Conservation (phyloP, 2,113 vertebrate species). For the Penelope pileata region DNA sequence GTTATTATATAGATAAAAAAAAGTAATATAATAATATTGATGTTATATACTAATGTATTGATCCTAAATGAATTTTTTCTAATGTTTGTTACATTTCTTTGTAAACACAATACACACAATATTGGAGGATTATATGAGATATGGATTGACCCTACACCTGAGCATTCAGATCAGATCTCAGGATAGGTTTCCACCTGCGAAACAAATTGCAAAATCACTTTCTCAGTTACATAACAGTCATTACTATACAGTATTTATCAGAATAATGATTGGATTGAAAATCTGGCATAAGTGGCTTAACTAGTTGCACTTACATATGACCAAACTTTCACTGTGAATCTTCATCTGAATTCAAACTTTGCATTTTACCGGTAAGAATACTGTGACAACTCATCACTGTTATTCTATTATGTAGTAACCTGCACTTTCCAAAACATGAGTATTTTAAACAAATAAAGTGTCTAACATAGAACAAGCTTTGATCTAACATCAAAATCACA, state of each 20-base stretch:
- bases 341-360: neutral
- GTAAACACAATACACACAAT: neutral
- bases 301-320: neutral
- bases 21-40: neutral
- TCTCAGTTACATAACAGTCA: neutral
- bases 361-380: neutral
- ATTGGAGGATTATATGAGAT: accelerated
- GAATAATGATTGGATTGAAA: neutral
- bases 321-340: neutral
- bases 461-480: accelerated
- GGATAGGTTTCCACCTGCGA: neutral
- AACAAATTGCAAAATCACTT: neutral
- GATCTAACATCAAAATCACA: neutral
- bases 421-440: neutral
- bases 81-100: neutral
- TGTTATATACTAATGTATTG: neutral
- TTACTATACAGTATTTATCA: neutral
- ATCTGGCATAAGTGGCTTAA: neutral
- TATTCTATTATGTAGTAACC: neutral
- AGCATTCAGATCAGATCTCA: neutral
- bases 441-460: neutral
- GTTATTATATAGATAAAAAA: neutral
- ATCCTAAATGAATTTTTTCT: neutral
- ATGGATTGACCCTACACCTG: accelerated
- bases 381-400: neutral